These are phyloP conservation scores for Camponotus vicinus DNA, from an alignment of 1,140 invertebrate species.

Conservation along the genomic window DNA sequence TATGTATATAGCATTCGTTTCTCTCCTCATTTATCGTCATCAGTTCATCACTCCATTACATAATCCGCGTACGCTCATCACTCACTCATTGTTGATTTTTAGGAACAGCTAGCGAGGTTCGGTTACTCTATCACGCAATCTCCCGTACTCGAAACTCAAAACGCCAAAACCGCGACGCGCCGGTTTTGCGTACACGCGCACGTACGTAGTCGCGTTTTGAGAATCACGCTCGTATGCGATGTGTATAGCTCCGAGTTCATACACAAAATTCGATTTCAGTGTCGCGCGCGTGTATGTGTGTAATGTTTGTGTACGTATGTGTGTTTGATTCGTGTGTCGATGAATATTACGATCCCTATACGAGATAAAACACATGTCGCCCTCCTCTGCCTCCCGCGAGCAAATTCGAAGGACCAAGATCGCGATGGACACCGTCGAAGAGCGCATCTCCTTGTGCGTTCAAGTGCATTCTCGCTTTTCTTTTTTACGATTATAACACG, in stretches of 20 bases:
- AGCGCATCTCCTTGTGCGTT: slow-evolving; percentile 62
- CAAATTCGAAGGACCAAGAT: slow-evolving; percentile 66
- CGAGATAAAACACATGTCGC: slow-evolving; percentile 52
- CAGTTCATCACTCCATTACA: slow-evolving; percentile 78
- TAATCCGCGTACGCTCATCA: slow-evolving; percentile 83
- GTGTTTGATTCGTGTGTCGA: slow-evolving; percentile 27
- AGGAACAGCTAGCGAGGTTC: slow-evolving; percentile 86
- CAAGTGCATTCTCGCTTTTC: slow-evolving; percentile 52
- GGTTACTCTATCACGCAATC: slow-evolving; percentile 86
- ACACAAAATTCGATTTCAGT: slow-evolving; percentile 51
- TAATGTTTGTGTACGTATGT: neutral
- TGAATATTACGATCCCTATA: slow-evolving; percentile 28
- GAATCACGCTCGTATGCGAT: slow-evolving; percentile 66
- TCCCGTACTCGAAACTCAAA: slow-evolving; percentile 83
- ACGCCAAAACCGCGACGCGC: slow-evolving; percentile 76
- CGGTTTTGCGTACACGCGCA: slow-evolving; percentile 82
- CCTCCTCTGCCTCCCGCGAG: slow-evolving; percentile 27
- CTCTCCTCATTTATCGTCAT: slow-evolving; percentile 38
- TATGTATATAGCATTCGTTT: slow-evolving; percentile 63
- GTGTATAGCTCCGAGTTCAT: slow-evolving; percentile 52
- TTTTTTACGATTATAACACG: neutral
- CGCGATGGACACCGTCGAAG: slow-evolving; percentile 60
- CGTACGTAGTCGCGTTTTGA: slow-evolving; percentile 81
- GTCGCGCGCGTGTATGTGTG: neutral
- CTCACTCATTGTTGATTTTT: slow-evolving; percentile 86